Conservation (phyloP, 2,797 vertebrate genomes). For the Rhynchotus rufescens region DNA sequence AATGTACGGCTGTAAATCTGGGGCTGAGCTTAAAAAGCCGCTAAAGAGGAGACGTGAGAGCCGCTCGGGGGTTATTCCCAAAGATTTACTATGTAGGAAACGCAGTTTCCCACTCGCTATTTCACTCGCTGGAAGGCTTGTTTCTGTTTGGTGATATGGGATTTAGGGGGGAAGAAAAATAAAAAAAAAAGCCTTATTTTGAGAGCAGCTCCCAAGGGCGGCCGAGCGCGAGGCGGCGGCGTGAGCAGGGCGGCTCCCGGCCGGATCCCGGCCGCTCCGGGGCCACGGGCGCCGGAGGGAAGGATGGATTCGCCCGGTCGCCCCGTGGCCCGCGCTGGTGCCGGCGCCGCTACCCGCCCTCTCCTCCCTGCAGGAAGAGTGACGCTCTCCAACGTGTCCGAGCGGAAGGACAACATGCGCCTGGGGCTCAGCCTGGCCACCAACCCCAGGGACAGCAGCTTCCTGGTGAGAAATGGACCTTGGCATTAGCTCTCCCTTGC, state of each 20-base stretch:
- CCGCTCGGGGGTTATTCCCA: background rate
- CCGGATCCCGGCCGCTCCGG: background rate
- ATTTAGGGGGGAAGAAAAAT: background rate
- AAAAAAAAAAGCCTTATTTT: background rate
- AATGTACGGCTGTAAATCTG: background rate
- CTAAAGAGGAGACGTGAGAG: background rate
- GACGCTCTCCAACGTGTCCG: conserved; percentile 96
- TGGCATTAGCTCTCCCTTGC: background rate
- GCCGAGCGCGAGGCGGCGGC: background rate
- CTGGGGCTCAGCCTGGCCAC: conserved; percentile 94
- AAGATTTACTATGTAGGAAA: rapidly evolving
- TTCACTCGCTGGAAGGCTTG: background rate
- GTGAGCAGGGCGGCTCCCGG: rapidly evolving
- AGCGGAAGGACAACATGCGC: conserved; percentile 98
- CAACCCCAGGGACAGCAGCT: conserved; percentile 95
- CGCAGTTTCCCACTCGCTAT: background rate
- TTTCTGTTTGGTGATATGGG: background rate
- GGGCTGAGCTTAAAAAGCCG: too few relatives aligned
- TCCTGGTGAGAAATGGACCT: conserved; percentile 88
- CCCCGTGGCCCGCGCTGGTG: too few relatives aligned
- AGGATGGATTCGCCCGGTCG: background rate
- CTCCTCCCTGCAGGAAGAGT: conserved; percentile 89
- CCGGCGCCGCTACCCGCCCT: background rate
- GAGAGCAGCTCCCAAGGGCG: background rate
- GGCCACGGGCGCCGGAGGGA: background rate